Percentiles rank a stretch among this genome's conserved stretches.
Evolutionary conservation across 23 tunicate genomes (phyloP).

Genomic region (Aplidium turbinatum): DNA sequence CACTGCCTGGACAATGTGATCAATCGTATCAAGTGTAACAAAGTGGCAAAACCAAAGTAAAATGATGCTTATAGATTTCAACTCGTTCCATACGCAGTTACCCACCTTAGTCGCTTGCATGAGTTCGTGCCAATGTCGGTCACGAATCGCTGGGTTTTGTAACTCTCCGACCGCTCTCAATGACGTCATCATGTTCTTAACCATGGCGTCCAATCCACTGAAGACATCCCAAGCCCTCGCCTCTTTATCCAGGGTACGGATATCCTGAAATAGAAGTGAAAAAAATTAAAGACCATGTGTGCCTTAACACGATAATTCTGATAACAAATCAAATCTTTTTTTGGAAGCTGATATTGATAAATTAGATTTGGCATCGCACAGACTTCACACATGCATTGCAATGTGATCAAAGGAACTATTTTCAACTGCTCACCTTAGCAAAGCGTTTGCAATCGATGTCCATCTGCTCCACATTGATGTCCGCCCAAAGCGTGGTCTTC

Average conservation of each 20-base stretch:
- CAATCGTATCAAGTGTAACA: no score
- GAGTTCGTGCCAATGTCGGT: conserved; percentile 98
- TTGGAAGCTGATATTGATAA: no score
- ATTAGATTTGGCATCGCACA: no score
- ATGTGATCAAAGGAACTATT: no score
- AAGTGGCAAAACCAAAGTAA: no score
- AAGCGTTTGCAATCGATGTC: conserved; percentile 91
- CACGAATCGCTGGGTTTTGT: conserved; percentile 98
- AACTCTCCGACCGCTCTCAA: conserved; percentile 92
- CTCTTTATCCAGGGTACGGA: conserved; percentile 90
- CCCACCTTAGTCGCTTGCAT: conserved; percentile 89
- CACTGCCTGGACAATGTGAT: no score
- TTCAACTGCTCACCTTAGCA: conserved; percentile 93
- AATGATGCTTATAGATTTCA: no score
- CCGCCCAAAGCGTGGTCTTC: conserved; percentile 92
- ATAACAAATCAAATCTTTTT: no score
- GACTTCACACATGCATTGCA: no score
- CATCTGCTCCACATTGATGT: conserved; percentile 99
- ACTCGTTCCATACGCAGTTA: no score
- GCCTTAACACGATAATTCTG: no score
- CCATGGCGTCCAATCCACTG: conserved; percentile 81
- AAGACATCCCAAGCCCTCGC: conserved; percentile 95
- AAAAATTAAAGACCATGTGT: neutral
- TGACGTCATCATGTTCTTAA: conserved; percentile 97
- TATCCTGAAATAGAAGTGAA: conserved; percentile 48